A percentile compares a stretch with the other conserved stretches of the same genome.
These are phyloP conservation scores for Ashinkailepas kermadecensis DNA, from an alignment of 2,888 invertebrate genomes.

Conservation along the genomic window DNA sequence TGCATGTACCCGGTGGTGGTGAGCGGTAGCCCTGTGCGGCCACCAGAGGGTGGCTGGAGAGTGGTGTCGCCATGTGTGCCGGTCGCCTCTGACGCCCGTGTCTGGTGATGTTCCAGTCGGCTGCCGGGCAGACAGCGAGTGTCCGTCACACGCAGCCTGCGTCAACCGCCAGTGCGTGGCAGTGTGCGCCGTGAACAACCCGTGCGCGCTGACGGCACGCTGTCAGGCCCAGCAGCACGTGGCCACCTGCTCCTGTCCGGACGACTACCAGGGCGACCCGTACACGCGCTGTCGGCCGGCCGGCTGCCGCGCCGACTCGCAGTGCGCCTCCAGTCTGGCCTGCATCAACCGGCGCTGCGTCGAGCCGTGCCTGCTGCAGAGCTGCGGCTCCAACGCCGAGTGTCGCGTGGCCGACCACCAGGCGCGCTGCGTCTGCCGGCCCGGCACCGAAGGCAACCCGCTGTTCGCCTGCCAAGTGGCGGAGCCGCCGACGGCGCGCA, in stretches of 20 bases:
- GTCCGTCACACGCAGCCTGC: slow-evolving; percentile 45
- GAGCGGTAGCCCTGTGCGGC: too few relatives aligned
- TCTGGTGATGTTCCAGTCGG: slow-evolving; percentile 40
- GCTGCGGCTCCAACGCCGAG: slow-evolving; percentile 72
- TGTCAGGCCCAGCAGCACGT: slow-evolving; percentile 55
- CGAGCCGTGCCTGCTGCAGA: slow-evolving; percentile 52
- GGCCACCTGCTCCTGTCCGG: slow-evolving; percentile 68
- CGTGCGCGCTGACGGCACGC: slow-evolving; percentile 56
- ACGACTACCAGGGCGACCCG: slow-evolving; percentile 69
- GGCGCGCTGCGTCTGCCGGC: slow-evolving; percentile 64
- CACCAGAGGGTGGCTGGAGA: too few relatives aligned
- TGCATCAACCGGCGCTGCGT: slow-evolving; percentile 62
- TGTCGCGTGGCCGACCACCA: slow-evolving; percentile 51
- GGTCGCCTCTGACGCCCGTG: too few relatives aligned
- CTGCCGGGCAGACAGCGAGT: slow-evolving; percentile 34
- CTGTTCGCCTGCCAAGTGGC: slow-evolving; percentile 45
- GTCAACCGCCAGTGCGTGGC: slow-evolving; percentile 59
- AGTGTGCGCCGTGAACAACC: slow-evolving; percentile 64
- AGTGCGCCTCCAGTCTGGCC: slow-evolving; percentile 37
- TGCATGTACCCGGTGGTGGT: too few relatives aligned
- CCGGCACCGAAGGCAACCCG: slow-evolving; percentile 71
- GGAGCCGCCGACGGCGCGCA: slow-evolving; percentile 42
- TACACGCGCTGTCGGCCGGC: slow-evolving; percentile 60
- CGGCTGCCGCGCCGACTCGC: slow-evolving; percentile 31
- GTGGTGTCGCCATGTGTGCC: too few relatives aligned